A percentile compares a stretch with the other conserved stretches of the same genome.
Evolutionary conservation across 1,140 invertebrate species (phyloP).

Genomic region (Drosophila lini): DNA sequence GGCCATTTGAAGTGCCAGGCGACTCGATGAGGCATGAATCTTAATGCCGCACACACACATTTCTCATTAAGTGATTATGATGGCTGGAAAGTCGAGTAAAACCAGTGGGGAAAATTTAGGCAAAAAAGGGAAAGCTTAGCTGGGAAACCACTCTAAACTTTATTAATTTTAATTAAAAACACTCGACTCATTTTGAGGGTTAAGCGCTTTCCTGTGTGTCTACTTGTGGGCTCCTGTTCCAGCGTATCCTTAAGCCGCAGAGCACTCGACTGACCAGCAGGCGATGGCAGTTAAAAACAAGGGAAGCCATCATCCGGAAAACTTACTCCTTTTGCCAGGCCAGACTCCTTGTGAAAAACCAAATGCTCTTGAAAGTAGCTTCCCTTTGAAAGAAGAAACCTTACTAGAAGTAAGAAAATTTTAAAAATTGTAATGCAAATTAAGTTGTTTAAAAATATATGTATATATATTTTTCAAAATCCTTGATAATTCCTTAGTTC

Average conservation of each 20-base stretch:
- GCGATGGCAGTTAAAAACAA: slow-evolving; percentile 73
- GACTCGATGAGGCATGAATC: slow-evolving; percentile 28
- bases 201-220: slow-evolving; percentile 45
- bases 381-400: too few relatives aligned
- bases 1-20: slow-evolving; percentile 47
- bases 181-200: slow-evolving; percentile 76
- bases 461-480: not conserved
- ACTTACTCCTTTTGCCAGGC: slow-evolving; percentile 15
- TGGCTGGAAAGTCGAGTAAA: not conserved
- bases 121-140: not conserved
- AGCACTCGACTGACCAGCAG: slow-evolving; percentile 70
- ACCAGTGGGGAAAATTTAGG: not conserved
- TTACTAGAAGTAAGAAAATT: too few relatives aligned
- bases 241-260: slow-evolving; percentile 61
- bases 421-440: too few relatives aligned
- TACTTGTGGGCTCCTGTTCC: not conserved
- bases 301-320: slow-evolving; percentile 59
- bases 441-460: too few relatives aligned
- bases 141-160: slow-evolving; percentile 73
- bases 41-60: slow-evolving; percentile 46
- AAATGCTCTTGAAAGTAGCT: slow-evolving; percentile 8
- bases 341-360: not conserved
- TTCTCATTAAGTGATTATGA: slow-evolving; percentile 61
- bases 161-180: slow-evolving; percentile 83
- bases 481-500: not conserved